Evolutionary conservation across 2,797 vertebrate genomes (phyloP), one percentile per base, ranked within the genome.

Genomic region (Euphonia xanthogaster): DNA sequence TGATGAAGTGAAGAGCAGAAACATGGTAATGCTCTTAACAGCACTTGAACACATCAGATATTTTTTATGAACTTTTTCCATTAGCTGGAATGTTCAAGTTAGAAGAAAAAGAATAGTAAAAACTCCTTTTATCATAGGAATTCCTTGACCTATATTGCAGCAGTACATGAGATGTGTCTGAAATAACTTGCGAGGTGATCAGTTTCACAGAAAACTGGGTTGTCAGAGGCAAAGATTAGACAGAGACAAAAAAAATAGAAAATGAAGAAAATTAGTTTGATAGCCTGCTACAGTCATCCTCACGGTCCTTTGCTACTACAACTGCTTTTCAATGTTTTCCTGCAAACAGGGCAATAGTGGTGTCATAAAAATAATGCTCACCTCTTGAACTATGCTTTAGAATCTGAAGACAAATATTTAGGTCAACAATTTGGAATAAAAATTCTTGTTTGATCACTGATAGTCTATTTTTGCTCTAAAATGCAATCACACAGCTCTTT

Each of bases 1-100:
- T n/a, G 44, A 60, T 55, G 48, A 93, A 75, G 62, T 42, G 33
- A 93, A 80, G 86, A 96, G n/a, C 28, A 70, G 58, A 94, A 88
- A 86, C 31, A 54, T 4, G 1, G 16, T 37, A 40, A 86, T 33
- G 21, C 44, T 72, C 39, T 75, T 78, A 80, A 72, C 6, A 77
- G 35, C 54, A 58, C 33, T 88, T 61, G 33, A 89, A 87, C 7
- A 47, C 39, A 60, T 37, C 39, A 90, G 54, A 55, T 73, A 76
- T 44, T 82, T 89, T 70, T 4, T 0, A 65, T 0, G 0, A 63
- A 47, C 7, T 66, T 88, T 53, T 75, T 62, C 37, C 22, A 73
- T 60, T 70, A 61, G 60, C 65, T 83, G 39, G 5, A 85, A 54
- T 13, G 19, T 39, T 93, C 2, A 1, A 23, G 16, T 68, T 27